Conservation (phyloP, 1,140 invertebrate genomes). For the Muscidifurax raptorellus region DNA sequence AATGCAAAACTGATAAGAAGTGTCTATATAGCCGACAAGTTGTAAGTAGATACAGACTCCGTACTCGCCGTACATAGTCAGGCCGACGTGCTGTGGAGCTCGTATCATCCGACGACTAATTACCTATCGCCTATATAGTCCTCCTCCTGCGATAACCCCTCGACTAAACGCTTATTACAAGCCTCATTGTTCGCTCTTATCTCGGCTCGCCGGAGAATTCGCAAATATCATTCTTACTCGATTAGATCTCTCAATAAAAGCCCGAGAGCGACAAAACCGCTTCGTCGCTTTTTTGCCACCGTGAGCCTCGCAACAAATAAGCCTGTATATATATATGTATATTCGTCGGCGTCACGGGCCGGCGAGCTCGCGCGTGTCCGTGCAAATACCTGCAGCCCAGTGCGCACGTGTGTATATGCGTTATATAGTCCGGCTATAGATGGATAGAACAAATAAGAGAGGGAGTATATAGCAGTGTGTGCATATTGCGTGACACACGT, state of each 20-base stretch:
- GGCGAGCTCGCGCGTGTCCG: slow-evolving; percentile 59
- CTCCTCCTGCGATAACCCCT: too few species aligned
- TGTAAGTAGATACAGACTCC: background rate
- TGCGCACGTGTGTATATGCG: slow-evolving; percentile 6
- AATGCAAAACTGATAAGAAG: background rate
- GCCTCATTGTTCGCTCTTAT: background rate
- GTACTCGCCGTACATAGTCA: background rate
- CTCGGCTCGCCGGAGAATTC: background rate
- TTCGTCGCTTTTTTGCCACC: background rate
- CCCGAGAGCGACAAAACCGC: background rate
- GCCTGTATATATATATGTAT: background rate
- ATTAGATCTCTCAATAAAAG: background rate
- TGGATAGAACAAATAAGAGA: slow-evolving; percentile 18
- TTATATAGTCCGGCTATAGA: background rate
- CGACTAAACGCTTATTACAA: background rate
- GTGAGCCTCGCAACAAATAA: slow-evolving; percentile 7
- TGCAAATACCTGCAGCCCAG: slow-evolving; percentile 55
- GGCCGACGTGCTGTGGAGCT: background rate
- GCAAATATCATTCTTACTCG: background rate
- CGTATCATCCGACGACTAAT: background rate
- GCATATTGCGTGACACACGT: slow-evolving; percentile 61
- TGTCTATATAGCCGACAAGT: background rate
- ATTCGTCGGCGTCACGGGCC: slow-evolving; percentile 51
- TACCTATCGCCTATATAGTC: background rate
- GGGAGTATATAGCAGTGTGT: background rate